These are phyloP conservation scores for Sebastes nivosus DNA, from an alignment of 2,797 vertebrate genomes.

Conservation along the genomic window DNA sequence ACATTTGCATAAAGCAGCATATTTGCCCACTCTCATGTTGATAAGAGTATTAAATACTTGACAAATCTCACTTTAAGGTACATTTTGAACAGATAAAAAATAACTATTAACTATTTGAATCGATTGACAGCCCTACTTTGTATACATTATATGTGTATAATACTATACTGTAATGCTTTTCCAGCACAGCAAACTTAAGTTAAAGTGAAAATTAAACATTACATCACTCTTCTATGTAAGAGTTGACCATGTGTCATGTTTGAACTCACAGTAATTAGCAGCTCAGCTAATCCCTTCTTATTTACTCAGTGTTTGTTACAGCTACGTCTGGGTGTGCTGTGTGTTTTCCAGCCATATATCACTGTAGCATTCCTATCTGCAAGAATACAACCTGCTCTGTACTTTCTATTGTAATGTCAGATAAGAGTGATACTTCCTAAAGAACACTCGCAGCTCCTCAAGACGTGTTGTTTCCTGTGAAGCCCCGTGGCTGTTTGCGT, in stretches of 20 bases:
- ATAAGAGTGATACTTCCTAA: slow-evolving; percentile 44
- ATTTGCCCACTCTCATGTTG: too few species aligned
- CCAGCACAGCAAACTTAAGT: background rate
- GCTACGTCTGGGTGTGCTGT: background rate
- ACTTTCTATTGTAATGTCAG: slow-evolving; percentile 21
- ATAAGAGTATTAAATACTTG: too few species aligned
- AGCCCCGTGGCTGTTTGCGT: background rate
- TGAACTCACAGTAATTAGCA: background rate
- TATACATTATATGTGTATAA: background rate
- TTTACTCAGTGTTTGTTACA: background rate
- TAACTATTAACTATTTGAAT: too few species aligned
- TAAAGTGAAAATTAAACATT: background rate
- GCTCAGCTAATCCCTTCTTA: background rate
- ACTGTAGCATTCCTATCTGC: background rate
- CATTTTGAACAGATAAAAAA: too few species aligned
- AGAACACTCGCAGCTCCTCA: slow-evolving; percentile 1
- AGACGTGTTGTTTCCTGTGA: slow-evolving; percentile 20
- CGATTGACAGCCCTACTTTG: too few species aligned
- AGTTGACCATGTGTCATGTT: background rate
- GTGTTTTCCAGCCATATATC: slow-evolving; percentile 1
- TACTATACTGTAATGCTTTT: background rate
- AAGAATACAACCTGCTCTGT: slow-evolving; percentile 22
- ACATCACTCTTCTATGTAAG: background rate
- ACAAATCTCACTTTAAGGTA: too few species aligned
- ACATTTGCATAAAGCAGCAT: too few species aligned